These are phyloP conservation scores for Cerastoderma edule DNA, from an alignment of 2,888 invertebrate genomes.

Conservation along the genomic window DNA sequence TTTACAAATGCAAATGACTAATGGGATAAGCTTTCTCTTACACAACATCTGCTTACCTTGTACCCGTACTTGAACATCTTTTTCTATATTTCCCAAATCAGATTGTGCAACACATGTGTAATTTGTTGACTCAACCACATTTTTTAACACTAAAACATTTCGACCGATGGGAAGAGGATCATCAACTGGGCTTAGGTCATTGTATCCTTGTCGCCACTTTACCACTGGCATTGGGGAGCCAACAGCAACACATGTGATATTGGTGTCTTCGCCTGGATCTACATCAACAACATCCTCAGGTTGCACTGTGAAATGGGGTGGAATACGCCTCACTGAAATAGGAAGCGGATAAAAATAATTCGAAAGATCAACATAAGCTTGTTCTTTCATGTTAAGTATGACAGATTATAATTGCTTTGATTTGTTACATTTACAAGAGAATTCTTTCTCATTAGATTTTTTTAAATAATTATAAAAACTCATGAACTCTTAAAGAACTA, in stretches of 20 bases:
- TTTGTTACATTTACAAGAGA: too few relatives aligned
- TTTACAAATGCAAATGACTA: neutral
- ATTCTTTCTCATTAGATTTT: too few relatives aligned
- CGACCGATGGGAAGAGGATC: slow-evolving; percentile 86
- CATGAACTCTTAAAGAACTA: too few relatives aligned
- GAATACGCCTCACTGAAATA: slow-evolving; percentile 93
- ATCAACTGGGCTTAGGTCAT: slow-evolving; percentile 91
- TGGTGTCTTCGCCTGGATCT: slow-evolving; percentile 94
- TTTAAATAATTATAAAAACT: too few relatives aligned
- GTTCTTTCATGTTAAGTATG: too few relatives aligned
- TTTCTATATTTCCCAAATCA: slow-evolving; percentile 94
- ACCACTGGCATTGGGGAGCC: slow-evolving; percentile 99
- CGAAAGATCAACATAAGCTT: too few relatives aligned
- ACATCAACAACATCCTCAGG: slow-evolving; percentile 89
- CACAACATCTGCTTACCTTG: slow-evolving; percentile 88
- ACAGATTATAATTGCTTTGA: too few relatives aligned
- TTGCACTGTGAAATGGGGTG: slow-evolving; percentile 95
- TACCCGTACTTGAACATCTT: slow-evolving; percentile 94
- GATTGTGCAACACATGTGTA: slow-evolving; percentile 98
- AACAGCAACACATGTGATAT: slow-evolving; percentile 97
- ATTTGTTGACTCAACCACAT: slow-evolving; percentile 96
- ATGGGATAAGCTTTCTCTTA: too few relatives aligned
- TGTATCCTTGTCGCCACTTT: slow-evolving; percentile 86
- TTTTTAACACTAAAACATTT: slow-evolving; percentile 93
- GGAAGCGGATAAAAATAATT: neutral